Conservation (phyloP, 1,140 invertebrate genomes). For the Babylonia areolata region DNA sequence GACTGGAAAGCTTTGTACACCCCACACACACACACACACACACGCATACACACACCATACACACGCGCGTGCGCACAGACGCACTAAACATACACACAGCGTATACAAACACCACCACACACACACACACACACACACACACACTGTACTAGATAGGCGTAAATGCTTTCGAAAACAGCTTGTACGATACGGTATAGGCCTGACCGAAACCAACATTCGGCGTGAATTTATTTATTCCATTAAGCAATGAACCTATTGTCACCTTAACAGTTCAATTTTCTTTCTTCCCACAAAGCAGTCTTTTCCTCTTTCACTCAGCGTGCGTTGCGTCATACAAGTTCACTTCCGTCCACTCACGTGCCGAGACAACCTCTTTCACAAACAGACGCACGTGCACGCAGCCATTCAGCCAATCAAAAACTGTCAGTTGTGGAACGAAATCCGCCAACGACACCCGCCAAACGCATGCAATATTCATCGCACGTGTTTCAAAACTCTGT, state of each 20-base stretch:
- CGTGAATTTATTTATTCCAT: too few species aligned
- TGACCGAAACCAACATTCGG: too few species aligned
- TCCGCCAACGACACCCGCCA: background rate
- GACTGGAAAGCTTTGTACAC: too few species aligned
- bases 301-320: background rate
- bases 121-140: background rate
- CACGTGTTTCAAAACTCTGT: background rate
- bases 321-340: background rate
- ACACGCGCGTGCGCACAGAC: too few species aligned
- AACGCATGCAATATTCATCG: background rate
- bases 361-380: background rate
- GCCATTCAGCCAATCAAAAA: background rate
- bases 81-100: background rate
- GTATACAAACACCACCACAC: background rate
- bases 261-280: too few species aligned
- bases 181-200: too few species aligned
- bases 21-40: too few species aligned
- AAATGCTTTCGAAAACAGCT: too few species aligned
- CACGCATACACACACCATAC: background rate
- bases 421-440: background rate
- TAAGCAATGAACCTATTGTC: too few species aligned
- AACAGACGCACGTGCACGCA: background rate
- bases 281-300: background rate
- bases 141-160: background rate
- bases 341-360: background rate